Conservation (phyloP, 2,888 invertebrate genomes). For the Spialia ferax region DNA sequence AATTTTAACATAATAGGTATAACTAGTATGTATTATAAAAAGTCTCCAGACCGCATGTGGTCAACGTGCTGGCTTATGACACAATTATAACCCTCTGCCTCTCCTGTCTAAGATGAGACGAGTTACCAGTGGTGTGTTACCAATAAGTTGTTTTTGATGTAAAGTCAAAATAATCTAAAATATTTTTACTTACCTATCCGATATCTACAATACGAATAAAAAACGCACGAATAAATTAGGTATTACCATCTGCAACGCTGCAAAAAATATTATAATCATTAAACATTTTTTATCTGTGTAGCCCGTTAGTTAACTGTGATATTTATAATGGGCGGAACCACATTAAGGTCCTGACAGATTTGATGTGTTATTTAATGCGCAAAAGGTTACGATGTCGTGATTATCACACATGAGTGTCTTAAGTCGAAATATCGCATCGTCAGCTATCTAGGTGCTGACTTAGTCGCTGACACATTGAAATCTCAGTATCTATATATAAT, state of each 20-base stretch:
- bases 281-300: constrained; percentile 13
- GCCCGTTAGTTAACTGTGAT: constrained; percentile 20
- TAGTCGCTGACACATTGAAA: constrained; percentile 28
- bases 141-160: no score
- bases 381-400: constrained; percentile 25
- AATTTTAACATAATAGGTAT: constrained; percentile 33
- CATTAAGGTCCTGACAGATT: constrained; percentile 25
- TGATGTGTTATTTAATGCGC: constrained; percentile 29
- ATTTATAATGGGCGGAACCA: constrained; percentile 17
- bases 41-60: no score
- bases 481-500: constrained; percentile 3
- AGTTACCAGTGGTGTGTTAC: no score
- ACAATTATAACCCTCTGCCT: no score
- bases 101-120: no score
- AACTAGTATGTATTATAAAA: no score
- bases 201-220: background rate
- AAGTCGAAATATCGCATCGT: constrained; percentile 15
- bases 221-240: background rate
- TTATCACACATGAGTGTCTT: constrained; percentile 6
- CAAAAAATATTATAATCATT: constrained; percentile 13
- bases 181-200: background rate
- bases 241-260: background rate
- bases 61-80: no score
- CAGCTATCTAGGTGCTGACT: constrained; percentile 24
- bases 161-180: no score